These are phyloP conservation scores for Hyperoplus lanceolatus DNA, from an alignment of 2,797 vertebrate species.

Conservation along the genomic window DNA sequence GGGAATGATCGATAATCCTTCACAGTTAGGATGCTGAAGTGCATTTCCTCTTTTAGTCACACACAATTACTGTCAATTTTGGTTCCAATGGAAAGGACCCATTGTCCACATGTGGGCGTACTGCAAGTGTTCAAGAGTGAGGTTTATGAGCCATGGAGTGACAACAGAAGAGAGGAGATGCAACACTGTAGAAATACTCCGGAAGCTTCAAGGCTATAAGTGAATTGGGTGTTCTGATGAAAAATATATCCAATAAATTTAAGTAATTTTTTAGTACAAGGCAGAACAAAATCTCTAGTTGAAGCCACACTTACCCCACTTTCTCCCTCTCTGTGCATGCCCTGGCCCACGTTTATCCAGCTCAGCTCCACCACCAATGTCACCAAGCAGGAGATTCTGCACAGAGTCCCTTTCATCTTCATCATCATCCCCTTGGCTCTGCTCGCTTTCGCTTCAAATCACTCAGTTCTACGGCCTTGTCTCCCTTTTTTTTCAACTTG, in stretches of 20 bases:
- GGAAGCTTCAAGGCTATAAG: not conserved
- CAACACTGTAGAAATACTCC: not conserved
- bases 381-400: slow-evolving; percentile 70
- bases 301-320: slow-evolving; percentile 63
- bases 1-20: not conserved
- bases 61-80: not conserved
- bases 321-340: slow-evolving; percentile 61
- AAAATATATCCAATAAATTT: not conserved
- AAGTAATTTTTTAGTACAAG: not conserved
- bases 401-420: slow-evolving; percentile 61
- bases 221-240: too few species aligned
- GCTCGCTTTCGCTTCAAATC: slow-evolving; percentile 28
- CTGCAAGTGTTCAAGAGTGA: slow-evolving; percentile 14
- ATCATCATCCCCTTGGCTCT: slow-evolving; percentile 41
- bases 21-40: not conserved
- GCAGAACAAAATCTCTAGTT: not conserved
- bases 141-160: slow-evolving; percentile 14
- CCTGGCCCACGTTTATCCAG: slow-evolving; percentile 68
- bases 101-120: not conserved
- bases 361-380: slow-evolving; percentile 76
- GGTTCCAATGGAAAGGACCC: not conserved
- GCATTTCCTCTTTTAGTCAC: not conserved
- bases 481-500: slow-evolving; percentile 25
- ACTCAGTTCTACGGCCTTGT: slow-evolving; percentile 19
- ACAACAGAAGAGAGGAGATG: not conserved